Percentiles rank a stretch among this genome's conserved stretches.
Evolutionary conservation across 2,113 vertebrate species (phyloP).

Genomic region (Cryptotis parvus): DNA sequence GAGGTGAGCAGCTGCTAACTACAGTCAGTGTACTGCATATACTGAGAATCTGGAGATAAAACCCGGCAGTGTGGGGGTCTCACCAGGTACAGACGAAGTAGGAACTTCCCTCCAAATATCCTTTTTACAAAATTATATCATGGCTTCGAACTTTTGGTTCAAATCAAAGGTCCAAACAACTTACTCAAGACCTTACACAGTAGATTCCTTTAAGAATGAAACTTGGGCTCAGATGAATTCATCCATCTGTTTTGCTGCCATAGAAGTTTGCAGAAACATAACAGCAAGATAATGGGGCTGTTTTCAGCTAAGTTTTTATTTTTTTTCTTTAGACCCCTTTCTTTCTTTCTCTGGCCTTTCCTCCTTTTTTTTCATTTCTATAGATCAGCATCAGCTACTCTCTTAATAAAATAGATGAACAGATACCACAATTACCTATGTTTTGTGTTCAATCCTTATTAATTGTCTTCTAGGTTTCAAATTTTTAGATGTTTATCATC

Average conservation of each 20-base stretch:
- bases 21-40: accelerated
- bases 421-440: background rate
- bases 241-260: background rate
- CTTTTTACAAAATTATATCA: background rate
- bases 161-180: background rate
- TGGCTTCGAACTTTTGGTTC: background rate
- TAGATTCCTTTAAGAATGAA: background rate
- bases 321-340: background rate
- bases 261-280: background rate
- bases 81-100: background rate
- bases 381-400: background rate
- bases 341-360: background rate
- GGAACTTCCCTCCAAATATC: background rate
- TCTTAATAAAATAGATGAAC: background rate
- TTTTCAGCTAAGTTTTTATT: background rate
- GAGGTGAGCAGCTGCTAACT: background rate
- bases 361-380: background rate
- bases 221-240: background rate
- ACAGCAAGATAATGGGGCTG: background rate
- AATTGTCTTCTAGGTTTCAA: background rate
- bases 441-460: background rate
- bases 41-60: background rate
- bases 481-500: background rate
- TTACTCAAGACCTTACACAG: background rate
- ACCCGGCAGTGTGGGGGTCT: background rate